Base-by-base conservation (phyloP, 2,888 invertebrate genomes). In the Augochlorella aurata region DNA sequence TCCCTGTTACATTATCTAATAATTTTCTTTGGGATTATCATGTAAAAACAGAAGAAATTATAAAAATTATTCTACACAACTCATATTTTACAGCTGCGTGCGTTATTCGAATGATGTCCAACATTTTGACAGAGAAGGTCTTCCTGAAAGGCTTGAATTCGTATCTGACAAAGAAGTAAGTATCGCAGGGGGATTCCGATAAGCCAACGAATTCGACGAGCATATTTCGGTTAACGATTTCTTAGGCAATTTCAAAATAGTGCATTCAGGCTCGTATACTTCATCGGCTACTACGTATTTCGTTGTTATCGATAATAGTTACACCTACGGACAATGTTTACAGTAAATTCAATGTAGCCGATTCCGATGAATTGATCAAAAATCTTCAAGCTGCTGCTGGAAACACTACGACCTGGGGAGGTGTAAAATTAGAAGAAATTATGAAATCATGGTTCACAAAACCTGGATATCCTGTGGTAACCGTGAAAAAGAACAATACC, bases 381-480 rank as follows among this genome's bases (percentile, higher is more conserved):
- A 7, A 21, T 45, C 58, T 90, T 1, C 65, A 88, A 0, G 2
- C 68, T 0, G 93, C 94, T 50, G 84, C 90, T 54, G 54, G 54
- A 61, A 88, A 2, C 16, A 29, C 0, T 14, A 1, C 1, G 29
- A 8, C 1, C 0, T 47, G 24, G 49, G 38, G 0, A 0, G n/a
- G 24, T 0, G 0, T 18, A 4, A 14, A 16, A 0, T n/a, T 93
- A 2, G 94, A 12, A 1, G 0, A 49, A 0, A 79, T 95, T 79
- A 93, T 94, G 81, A 83, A 94, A 0, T 87, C 95, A 7, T 97
- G 96, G 96, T 95, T 96, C 16, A 94, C 94, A 66, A 95, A 96
- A 87, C 93, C 95, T 12, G 96, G 96, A 0, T 96, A 95, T 88
- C 97, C 97, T 0, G 94, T 96, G 2, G 92, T 97, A 0, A 94